These are phyloP conservation scores for Raja brachyura DNA, from an alignment of 2,113 vertebrate species.

Conservation along the genomic window DNA sequence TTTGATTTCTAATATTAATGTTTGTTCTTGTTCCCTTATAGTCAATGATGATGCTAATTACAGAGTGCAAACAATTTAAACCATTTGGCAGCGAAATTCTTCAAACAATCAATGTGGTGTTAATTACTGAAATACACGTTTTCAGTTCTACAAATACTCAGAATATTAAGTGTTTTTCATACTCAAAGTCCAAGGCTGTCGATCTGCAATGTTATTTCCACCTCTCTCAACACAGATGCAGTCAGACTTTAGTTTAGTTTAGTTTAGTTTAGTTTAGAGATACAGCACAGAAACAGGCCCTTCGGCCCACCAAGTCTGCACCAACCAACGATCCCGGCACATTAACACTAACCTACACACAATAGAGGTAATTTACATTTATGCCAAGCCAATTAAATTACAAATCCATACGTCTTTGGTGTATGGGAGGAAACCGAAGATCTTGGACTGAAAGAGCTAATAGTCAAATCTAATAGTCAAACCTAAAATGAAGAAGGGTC, in stretches of 20 bases:
- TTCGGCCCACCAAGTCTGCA: too few species aligned
- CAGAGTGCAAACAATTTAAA: background rate
- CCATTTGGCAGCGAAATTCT: background rate
- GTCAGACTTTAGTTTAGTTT: background rate
- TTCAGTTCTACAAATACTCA: background rate
- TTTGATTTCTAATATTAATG: background rate
- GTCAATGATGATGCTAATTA: constrained; percentile 13
- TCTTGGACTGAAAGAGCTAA: too few species aligned
- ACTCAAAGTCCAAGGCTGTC: background rate
- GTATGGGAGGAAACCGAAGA: too few species aligned
- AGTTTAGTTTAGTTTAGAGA: too few species aligned
- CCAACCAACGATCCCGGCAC: too few species aligned
- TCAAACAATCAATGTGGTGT: background rate
- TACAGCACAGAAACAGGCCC: too few species aligned
- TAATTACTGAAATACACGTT: constrained; percentile 17
- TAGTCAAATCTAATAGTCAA: too few species aligned
- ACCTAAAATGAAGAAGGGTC: too few species aligned
- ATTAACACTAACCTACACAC: too few species aligned
- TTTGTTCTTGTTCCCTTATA: background rate
- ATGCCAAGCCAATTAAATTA: too few species aligned
- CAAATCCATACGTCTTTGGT: too few species aligned
- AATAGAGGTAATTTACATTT: too few species aligned
- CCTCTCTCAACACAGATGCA: background rate
- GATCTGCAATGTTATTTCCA: background rate
- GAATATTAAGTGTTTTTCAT: background rate